Percentiles rank a stretch among this genome's conserved stretches.
Conservation (phyloP, 2,888 invertebrate species). For the Dynastes maya region DNA sequence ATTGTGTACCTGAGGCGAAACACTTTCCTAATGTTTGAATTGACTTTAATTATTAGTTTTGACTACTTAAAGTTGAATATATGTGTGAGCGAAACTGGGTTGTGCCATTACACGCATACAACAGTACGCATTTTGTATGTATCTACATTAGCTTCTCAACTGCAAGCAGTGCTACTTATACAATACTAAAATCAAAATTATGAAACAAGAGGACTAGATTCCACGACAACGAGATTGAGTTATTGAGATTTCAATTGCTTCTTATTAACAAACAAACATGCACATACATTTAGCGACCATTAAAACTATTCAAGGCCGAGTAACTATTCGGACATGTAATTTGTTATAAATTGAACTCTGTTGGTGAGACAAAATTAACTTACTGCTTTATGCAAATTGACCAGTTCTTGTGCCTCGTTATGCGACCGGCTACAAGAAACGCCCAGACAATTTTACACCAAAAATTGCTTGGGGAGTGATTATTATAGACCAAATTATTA, state of each 20-base stretch:
- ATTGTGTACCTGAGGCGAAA: neutral
- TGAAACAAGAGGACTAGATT: neutral
- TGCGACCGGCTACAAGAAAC: conserved; percentile 9
- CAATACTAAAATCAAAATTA: conserved; percentile 4
- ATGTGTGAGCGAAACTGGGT: neutral
- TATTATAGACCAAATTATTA: conserved; percentile 9
- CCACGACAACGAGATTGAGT: conserved; percentile 24
- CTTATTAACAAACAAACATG: conserved; percentile 35
- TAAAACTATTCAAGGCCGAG: conserved; percentile 38
- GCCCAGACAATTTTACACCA: neutral
- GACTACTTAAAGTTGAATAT: neutral
- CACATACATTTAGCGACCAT: conserved; percentile 36
- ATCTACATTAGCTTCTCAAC: conserved; percentile 10
- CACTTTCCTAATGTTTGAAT: neutral
- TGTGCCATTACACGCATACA: neutral
- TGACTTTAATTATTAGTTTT: conserved; percentile 25
- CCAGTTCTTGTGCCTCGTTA: conserved; percentile 33
- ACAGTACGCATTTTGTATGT: neutral
- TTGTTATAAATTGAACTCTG: conserved; percentile 43
- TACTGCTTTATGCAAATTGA: conserved; percentile 41
- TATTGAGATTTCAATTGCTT: conserved; percentile 45
- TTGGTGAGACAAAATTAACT: conserved; percentile 35
- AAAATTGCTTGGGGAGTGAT: neutral
- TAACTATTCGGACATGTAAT: conserved; percentile 39
- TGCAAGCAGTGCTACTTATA: conserved; percentile 16